These are phyloP conservation scores for Meteorus cinctellus DNA, from an alignment of 2,888 invertebrate genomes.

Conservation along the genomic window DNA sequence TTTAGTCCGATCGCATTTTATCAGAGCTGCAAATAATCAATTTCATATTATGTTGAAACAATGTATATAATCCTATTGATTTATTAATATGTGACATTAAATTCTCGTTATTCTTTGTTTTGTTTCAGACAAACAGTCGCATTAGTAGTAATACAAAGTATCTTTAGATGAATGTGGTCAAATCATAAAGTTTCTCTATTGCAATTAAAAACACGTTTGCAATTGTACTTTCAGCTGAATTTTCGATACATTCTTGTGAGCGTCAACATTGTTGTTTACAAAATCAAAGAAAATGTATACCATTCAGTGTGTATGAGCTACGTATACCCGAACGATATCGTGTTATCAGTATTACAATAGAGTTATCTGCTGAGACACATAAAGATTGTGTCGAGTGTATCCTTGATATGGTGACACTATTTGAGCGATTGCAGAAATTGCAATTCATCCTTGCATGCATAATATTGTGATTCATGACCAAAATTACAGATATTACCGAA, in stretches of 20 bases:
- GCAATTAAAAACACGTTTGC: too few relatives aligned
- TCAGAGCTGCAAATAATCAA: conserved; percentile 5
- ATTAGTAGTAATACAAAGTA: not conserved
- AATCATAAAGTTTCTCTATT: too few relatives aligned
- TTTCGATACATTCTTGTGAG: too few relatives aligned
- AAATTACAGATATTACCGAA: not conserved
- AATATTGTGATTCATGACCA: not conserved
- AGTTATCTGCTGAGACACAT: not conserved
- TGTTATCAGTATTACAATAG: not conserved
- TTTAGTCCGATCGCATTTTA: not conserved
- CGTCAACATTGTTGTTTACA: not conserved
- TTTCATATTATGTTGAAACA: not conserved
- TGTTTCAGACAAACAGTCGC: not conserved
- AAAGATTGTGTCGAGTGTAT: not conserved
- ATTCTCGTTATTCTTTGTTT: not conserved
- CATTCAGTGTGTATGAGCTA: not conserved
- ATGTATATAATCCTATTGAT: not conserved
- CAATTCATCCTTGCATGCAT: not conserved
- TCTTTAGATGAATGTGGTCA: not conserved
- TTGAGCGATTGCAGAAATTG: not conserved
- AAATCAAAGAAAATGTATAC: not conserved
- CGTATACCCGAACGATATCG: not conserved
- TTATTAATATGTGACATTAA: not conserved
- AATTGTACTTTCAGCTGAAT: too few relatives aligned
- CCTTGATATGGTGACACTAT: not conserved